Percentiles rank a stretch among this genome's conserved stretches.
Conservation (phyloP, 2,888 invertebrate genomes). For the Apamea crenata region DNA sequence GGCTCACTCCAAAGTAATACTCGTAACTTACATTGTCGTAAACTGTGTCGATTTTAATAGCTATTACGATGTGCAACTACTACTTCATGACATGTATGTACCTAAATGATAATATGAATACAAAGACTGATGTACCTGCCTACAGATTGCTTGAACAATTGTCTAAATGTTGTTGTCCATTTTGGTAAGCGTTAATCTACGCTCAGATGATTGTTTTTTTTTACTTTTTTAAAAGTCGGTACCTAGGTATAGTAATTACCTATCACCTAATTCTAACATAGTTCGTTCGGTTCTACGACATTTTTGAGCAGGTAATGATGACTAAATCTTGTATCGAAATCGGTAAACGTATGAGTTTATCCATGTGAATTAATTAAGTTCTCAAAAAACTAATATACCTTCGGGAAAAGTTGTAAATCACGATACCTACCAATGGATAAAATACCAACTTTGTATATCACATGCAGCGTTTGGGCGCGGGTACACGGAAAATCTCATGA, state of each 20-base stretch:
- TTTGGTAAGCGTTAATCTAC: background rate
- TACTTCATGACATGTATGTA: background rate
- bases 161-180: background rate
- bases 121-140: background rate
- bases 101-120: background rate
- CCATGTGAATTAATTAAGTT: background rate
- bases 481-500: constrained; percentile 17
- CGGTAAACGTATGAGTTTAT: background rate
- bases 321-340: background rate
- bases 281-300: background rate
- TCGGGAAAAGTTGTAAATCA: background rate
- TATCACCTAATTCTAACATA: background rate
- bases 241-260: background rate
- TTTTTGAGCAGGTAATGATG: background rate
- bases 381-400: background rate
- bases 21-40: constrained; percentile 74
- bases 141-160: background rate
- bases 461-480: background rate
- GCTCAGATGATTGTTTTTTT: background rate
- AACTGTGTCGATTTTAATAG: constrained; percentile 70
- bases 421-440: background rate
- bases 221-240: background rate
- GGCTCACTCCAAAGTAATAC: constrained; percentile 78
- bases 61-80: constrained; percentile 21
- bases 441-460: background rate